Percentiles rank a stretch among this genome's conserved stretches.
Evolutionary conservation across 2,888 invertebrate species (phyloP).

Genomic region (Leptopilina myrica): DNA sequence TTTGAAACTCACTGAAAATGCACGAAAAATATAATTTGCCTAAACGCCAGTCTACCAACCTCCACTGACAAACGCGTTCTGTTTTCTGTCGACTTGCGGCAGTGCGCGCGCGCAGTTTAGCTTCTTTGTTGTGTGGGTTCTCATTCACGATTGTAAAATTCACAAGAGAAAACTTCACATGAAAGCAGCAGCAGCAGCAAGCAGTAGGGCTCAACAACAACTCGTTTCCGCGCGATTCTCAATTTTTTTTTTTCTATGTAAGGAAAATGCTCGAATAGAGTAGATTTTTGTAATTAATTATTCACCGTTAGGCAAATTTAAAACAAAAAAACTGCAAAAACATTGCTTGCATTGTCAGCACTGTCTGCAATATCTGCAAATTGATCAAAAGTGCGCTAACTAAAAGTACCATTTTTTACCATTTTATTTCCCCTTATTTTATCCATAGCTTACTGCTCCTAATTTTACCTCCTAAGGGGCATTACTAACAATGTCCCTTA

Average conservation of each 20-base stretch:
- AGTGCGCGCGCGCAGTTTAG: slow-evolving; percentile 32
- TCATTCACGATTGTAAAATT: not conserved
- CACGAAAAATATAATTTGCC: slow-evolving; percentile 6
- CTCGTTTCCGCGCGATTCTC: slow-evolving; percentile 31
- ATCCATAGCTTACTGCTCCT: too few species aligned
- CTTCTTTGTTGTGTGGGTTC: slow-evolving; percentile 36
- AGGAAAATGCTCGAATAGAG: too few species aligned
- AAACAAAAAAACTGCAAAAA: too few species aligned
- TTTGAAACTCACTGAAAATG: not conserved
- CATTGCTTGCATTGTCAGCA: too few species aligned
- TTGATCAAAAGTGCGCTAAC: too few species aligned
- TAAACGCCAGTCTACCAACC: slow-evolving; percentile 22
- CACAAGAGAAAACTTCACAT: not conserved
- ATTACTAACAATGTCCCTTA: too few species aligned
- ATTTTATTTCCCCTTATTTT: too few species aligned
- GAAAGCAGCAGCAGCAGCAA: not conserved
- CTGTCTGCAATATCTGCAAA: too few species aligned
- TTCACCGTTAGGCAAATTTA: too few species aligned
- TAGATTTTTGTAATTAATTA: too few species aligned
- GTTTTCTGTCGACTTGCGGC: slow-evolving; percentile 30
- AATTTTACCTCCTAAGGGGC: too few species aligned
- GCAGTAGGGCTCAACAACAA: not conserved
- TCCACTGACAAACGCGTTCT: slow-evolving; percentile 43
- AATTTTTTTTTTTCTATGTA: not conserved
- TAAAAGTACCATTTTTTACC: too few species aligned